A percentile compares a stretch with the other conserved stretches of the same genome.
Conservation (phyloP, 2,113 vertebrate genomes). For the Paraplagusia blochii region DNA sequence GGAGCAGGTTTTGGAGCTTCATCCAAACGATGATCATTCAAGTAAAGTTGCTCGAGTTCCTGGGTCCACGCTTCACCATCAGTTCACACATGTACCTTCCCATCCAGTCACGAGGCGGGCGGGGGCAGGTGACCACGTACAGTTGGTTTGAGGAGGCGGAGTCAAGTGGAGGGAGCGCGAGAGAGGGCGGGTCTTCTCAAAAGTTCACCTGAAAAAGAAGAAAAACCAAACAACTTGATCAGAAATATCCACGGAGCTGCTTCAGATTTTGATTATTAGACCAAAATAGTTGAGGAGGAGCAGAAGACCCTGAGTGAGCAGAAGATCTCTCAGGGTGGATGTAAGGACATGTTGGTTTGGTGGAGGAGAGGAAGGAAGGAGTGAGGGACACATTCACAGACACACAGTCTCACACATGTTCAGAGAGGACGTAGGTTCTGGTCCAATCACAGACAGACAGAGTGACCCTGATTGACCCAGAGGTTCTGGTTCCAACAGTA, state of each 20-base stretch:
- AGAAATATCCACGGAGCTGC: too few species aligned
- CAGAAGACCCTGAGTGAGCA: too few species aligned
- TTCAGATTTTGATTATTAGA: background rate
- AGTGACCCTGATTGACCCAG: too few species aligned
- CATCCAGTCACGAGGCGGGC: too few species aligned
- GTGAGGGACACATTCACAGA: background rate
- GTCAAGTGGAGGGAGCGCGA: background rate
- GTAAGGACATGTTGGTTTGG: background rate
- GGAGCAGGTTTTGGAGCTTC: slow-evolving; percentile 8
- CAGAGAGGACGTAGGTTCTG: background rate
- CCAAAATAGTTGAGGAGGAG: background rate
- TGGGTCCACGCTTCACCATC: slow-evolving; percentile 19
- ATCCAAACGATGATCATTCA: slow-evolving; percentile 32
- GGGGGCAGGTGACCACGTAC: too few species aligned
- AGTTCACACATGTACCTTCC: too few species aligned
- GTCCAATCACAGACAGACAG: background rate
- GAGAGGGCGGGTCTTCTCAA: background rate
- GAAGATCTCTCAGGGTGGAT: too few species aligned
- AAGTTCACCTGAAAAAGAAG: background rate
- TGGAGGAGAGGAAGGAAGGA: background rate
- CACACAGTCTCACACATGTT: slow-evolving; percentile 28
- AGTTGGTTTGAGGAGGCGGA: background rate
- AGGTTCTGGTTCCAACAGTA: too few species aligned
- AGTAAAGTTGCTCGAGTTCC: slow-evolving; percentile 49
- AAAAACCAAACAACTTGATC: too few species aligned